Conservation (phyloP, 1,140 invertebrate genomes). For the Danaus plexippus region DNA sequence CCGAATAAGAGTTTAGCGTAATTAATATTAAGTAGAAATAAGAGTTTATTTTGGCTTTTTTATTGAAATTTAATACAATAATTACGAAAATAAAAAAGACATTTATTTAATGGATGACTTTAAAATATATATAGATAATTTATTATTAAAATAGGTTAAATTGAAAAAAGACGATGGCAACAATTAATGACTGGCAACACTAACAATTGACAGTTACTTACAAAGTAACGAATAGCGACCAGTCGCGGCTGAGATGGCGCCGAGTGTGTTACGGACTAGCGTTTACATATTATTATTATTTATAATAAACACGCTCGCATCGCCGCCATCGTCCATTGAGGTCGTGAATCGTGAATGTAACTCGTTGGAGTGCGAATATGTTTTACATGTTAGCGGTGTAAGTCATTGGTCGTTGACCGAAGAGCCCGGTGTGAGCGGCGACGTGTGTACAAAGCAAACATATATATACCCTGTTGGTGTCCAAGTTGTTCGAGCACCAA, state of each 20-base stretch:
- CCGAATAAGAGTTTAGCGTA: too few relatives aligned
- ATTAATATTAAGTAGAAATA: too few relatives aligned
- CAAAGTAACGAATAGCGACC: conserved; percentile 17
- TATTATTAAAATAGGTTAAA: conserved; percentile 2
- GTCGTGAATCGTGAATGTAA: conserved; percentile 34
- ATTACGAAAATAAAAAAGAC: neutral
- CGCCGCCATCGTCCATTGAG: conserved; percentile 44
- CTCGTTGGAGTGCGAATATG: conserved; percentile 44
- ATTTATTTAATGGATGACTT: too few relatives aligned
- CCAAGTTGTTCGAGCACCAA: conserved; percentile 23
- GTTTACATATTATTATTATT: conserved; percentile 54
- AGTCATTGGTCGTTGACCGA: conserved; percentile 49
- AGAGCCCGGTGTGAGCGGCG: conserved; percentile 24
- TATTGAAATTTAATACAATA: conserved; percentile 5
- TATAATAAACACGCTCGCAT: conserved; percentile 39
- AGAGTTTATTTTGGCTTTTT: neutral
- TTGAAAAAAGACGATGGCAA: neutral
- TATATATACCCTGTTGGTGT: conserved; percentile 12
- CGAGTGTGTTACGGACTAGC: conserved; percentile 49
- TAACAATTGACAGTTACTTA: conserved; percentile 6
- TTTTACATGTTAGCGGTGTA: conserved; percentile 43
- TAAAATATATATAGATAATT: neutral
- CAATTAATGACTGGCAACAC: conserved; percentile 7
- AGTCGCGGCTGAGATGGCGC: conserved; percentile 35
- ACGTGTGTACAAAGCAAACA: conserved; percentile 15